phyloP scores from a whole-genome alignment of 2,888 invertebrate genomes.

The Scaptomyza polygonia region DNA sequence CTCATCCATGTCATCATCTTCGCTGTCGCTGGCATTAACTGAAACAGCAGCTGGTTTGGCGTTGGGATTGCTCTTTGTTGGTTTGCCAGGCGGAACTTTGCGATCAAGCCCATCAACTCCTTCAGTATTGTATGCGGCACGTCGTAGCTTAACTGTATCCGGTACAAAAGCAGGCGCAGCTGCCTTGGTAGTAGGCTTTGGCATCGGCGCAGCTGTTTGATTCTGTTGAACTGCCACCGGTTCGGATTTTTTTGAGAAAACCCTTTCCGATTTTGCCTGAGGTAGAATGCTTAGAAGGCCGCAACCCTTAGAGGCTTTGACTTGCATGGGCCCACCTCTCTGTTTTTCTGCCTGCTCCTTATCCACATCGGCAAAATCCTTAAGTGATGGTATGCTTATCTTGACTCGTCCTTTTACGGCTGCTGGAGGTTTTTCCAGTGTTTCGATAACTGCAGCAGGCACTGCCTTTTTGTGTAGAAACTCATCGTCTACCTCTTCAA shows the following conservation, averaged over 20 bases:
- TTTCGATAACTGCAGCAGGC: constrained; percentile 44
- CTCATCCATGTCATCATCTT: constrained; percentile 85
- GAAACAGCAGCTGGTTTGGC: constrained; percentile 60
- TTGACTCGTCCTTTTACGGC: constrained; percentile 85
- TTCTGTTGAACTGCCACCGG: neutral
- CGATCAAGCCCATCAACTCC: constrained; percentile 66
- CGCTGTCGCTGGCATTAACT: constrained; percentile 83
- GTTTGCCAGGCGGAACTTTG: constrained; percentile 8
- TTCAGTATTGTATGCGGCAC: constrained; percentile 82
- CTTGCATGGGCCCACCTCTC: constrained; percentile 35
- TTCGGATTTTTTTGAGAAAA: constrained; percentile 60
- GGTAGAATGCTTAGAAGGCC: constrained; percentile 89
- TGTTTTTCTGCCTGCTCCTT: constrained; percentile 65
- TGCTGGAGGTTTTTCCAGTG: constrained; percentile 74
- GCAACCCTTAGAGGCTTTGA: constrained; percentile 59
- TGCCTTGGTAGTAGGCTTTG: constrained; percentile 1
- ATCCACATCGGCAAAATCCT: constrained; percentile 85
- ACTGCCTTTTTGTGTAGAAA: constrained; percentile 87
- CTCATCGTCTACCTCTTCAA: constrained; percentile 87
- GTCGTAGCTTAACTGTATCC: constrained; percentile 81
- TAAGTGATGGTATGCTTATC: constrained; percentile 89
- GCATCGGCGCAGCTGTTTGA: neutral
- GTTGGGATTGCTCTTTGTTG: constrained; percentile 31
- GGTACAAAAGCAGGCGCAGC: constrained; percentile 82
- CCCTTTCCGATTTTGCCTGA: constrained; percentile 85